These are phyloP conservation scores for Vidua macroura DNA, from an alignment of 2,113 vertebrate species.

Conservation along the genomic window DNA sequence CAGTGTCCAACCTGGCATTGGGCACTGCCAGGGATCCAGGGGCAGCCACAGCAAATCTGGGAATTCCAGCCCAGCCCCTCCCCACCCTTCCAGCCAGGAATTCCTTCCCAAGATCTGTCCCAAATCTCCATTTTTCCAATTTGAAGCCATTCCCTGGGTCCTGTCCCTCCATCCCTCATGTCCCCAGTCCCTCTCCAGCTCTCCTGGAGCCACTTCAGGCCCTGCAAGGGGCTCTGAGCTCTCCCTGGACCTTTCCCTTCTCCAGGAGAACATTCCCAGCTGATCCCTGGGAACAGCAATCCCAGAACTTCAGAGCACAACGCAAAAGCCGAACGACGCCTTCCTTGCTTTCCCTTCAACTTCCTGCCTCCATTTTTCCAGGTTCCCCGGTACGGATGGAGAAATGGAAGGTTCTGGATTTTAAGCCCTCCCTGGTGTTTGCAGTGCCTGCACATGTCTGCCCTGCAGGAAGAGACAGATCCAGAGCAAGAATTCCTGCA, in stretches of 20 bases:
- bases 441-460: not conserved
- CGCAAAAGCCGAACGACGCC: rapidly evolving
- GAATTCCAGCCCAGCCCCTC: not conserved
- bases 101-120: not conserved
- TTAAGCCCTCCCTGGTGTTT: not conserved
- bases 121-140: not conserved
- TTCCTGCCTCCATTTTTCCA: not conserved
- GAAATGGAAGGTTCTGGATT: not conserved
- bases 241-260: not conserved
- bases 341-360: not conserved
- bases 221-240: rapidly evolving
- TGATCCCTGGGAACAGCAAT: not conserved
- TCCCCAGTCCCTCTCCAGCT: not conserved
- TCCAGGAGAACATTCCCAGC: not conserved
- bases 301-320: not conserved
- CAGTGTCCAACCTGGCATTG: rapidly evolving
- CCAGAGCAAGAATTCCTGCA: not conserved
- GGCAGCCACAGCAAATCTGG: not conserved
- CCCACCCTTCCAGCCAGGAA: not conserved
- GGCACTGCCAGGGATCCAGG: not conserved
- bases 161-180: not conserved
- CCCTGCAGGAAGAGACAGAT: not conserved
- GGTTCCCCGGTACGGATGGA: rapidly evolving
- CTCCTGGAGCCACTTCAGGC: not conserved
- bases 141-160: not conserved